Base-by-base conservation (phyloP, 2,888 invertebrate species). In the Venusia cambrica region DNA sequence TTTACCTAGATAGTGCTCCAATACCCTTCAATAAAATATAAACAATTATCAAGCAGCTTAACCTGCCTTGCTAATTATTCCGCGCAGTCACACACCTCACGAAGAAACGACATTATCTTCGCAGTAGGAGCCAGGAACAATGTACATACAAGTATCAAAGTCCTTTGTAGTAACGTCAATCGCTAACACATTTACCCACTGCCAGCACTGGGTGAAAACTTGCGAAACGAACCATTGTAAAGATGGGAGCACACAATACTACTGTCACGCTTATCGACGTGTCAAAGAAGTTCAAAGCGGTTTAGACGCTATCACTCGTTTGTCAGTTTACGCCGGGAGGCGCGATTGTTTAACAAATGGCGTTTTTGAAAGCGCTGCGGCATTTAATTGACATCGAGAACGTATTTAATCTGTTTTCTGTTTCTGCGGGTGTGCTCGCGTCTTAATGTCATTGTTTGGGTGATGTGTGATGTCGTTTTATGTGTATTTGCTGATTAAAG, bases 261-360 rank as follows among this genome's bases (percentile, higher is more conserved):
- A 34, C 39, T 62, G 64, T 62, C 51, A 48, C 64, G 79, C 80
- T 84, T 87, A 85, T 85, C 83, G 80, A 80, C 63, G 64, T 73
- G 80, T 85, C 85, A 85, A 85, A 87, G 74, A 85, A 85, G 73
- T 83, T 84, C 79, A 83, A 80, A 83, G 76, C 68, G 79, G 77
- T 71, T 60, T 44, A 48, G 45, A 48, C 38, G 34, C 71, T 78
- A 75, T 78, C 73, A 58, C 54, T 80, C 79, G 84, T 84, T 85
- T 84, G 84, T 84, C 85, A 81, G 58, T 73, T 73, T 63, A 60
- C 70, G 73, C 78, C 73, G 64, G 73, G 60, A 69, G 74, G 64
- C 45, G 49, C 61, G 79, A 78, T 83, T 84, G 81, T 81, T 59
- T 72, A 64, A 80, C 74, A 80, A 85, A 84, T 83, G 72, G 70